These are phyloP conservation scores for Anser cygnoides DNA, from an alignment of 2,113 vertebrate genomes.

Conservation along the genomic window DNA sequence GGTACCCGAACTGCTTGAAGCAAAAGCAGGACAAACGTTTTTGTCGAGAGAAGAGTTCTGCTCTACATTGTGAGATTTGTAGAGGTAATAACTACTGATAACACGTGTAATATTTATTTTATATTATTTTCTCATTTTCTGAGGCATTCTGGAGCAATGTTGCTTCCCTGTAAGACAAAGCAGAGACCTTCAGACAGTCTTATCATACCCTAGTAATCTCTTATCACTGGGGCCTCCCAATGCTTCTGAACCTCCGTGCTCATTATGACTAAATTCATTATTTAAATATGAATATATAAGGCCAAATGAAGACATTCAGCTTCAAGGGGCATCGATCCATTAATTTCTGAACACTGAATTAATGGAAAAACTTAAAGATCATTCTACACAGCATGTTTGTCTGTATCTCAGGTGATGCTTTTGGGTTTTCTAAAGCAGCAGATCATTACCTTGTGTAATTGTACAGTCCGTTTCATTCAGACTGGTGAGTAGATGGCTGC, in stretches of 20 bases:
- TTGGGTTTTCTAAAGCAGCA: neutral
- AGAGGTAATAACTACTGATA: neutral
- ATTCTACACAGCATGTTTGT: neutral
- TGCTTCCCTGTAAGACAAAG: neutral
- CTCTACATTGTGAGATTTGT: neutral
- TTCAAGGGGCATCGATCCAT: neutral
- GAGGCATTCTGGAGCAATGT: neutral
- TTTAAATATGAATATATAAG: neutral
- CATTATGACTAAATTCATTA: neutral
- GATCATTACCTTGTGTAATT: neutral
- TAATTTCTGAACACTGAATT: rapidly evolving
- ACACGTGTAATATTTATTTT: neutral
- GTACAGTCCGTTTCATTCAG: neutral
- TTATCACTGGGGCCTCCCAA: neutral
- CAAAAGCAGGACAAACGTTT: neutral
- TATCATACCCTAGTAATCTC: no score
- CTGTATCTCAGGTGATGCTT: rapidly evolving
- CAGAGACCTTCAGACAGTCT: neutral
- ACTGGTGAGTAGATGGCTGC: neutral
- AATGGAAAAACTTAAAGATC: neutral
- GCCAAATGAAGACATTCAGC: neutral
- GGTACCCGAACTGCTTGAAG: neutral
- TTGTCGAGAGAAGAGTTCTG: neutral
- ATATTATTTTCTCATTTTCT: neutral
- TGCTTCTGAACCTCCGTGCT: neutral